Percentiles rank a stretch among this genome's conserved stretches.
These are phyloP conservation scores for Serripes groenlandicus DNA, from an alignment of 2,888 invertebrate species.

Conservation along the genomic window DNA sequence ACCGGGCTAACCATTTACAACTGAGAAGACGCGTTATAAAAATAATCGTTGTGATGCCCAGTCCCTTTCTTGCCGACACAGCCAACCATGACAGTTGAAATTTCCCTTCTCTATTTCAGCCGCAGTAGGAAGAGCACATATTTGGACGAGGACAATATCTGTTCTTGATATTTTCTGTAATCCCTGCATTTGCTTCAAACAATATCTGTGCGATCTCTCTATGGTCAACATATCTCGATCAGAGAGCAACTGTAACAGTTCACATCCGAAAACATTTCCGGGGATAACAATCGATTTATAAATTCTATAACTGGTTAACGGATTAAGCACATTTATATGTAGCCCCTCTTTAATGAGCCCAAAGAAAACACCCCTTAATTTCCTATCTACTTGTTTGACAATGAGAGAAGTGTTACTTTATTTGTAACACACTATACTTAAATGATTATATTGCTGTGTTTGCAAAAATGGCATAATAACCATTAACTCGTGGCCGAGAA, in stretches of 20 bases:
- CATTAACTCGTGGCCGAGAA: too few relatives aligned
- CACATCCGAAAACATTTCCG: neutral
- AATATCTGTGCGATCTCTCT: neutral
- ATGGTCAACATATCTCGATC: neutral
- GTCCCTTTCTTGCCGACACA: neutral
- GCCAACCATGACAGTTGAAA: neutral
- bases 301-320: neutral
- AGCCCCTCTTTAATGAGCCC: neutral
- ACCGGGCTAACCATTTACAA: too few relatives aligned
- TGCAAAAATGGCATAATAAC: too few relatives aligned
- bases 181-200: neutral
- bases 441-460: too few relatives aligned
- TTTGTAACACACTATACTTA: too few relatives aligned
- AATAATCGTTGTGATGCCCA: neutral
- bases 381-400: neutral
- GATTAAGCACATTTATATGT: neutral
- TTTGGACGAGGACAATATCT: neutral
- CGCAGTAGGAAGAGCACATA: neutral
- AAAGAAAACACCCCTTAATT: neutral
- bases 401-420: too few relatives aligned
- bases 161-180: neutral
- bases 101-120: neutral
- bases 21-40: too few relatives aligned
- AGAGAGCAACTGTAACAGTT: neutral
- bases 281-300: neutral